Percentiles rank a stretch among this genome's conserved stretches.
phyloP scores from a whole-genome alignment of 1,140 invertebrate genomes.

The Thaumetopoea pityocampa region DNA sequence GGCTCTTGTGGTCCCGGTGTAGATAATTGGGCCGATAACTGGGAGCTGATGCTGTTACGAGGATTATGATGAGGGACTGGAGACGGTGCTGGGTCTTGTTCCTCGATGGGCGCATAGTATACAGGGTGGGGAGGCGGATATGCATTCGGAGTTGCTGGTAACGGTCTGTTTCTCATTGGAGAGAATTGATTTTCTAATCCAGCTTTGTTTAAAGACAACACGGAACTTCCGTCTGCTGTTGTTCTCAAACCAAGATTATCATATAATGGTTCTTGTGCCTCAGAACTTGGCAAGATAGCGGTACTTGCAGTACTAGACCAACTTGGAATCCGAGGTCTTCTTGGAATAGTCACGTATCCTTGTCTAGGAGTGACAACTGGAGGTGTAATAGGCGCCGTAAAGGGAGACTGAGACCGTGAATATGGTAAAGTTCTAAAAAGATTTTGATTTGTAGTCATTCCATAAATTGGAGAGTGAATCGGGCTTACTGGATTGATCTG shows the following conservation, averaged over 20 bases:
- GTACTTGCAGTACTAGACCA: slow-evolving; percentile 84
- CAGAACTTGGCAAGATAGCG: slow-evolving; percentile 74
- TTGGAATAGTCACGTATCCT: slow-evolving; percentile 90
- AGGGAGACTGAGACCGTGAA: slow-evolving; percentile 84
- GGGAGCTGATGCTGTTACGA: slow-evolving; percentile 59
- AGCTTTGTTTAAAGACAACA: slow-evolving; percentile 83
- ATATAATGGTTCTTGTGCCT: slow-evolving; percentile 85
- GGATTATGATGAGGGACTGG: slow-evolving; percentile 53
- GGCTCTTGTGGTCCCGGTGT: slow-evolving; percentile 63
- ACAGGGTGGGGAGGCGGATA: slow-evolving; percentile 60
- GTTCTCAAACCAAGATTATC: slow-evolving; percentile 89
- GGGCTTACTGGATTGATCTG: slow-evolving; percentile 74
- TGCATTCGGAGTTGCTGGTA: slow-evolving; percentile 77
- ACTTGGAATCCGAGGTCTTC: slow-evolving; percentile 86
- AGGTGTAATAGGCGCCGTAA: slow-evolving; percentile 76
- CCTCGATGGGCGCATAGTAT: slow-evolving; percentile 80
- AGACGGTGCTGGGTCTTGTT: slow-evolving; percentile 75
- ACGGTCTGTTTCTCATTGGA: slow-evolving; percentile 77
- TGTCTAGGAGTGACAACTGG: slow-evolving; percentile 81
- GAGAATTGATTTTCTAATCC: slow-evolving; percentile 68
- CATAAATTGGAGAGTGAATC: slow-evolving; percentile 76
- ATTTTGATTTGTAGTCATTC: slow-evolving; percentile 70
- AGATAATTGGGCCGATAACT: slow-evolving; percentile 47
- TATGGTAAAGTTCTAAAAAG: slow-evolving; percentile 83
- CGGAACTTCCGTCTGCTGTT: slow-evolving; percentile 90